Evolutionary conservation across 1,140 invertebrate genomes (phyloP), one percentile per base, ranked within the genome.

Genomic region (Stegodyphus mimosarum): DNA sequence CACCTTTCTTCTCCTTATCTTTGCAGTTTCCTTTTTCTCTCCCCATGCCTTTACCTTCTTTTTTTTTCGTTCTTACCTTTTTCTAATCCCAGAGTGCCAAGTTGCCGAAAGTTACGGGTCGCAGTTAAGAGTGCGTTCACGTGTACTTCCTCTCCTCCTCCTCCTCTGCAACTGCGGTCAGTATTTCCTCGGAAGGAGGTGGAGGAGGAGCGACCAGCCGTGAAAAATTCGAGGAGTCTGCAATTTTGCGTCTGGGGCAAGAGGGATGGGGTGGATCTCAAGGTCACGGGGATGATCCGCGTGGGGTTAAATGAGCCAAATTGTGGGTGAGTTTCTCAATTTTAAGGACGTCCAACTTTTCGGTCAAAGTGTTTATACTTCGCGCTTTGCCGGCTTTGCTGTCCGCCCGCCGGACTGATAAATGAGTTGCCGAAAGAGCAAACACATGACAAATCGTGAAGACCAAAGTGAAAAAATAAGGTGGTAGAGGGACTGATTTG

Each of bases 181-280:
- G 6, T 11, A 18, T 67, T 17, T 17, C 66, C n/a, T 67, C 17
- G 9, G 11, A 67, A 15, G 9, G 9, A 11, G 6, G 11, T n/a
- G 10, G 72, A 53, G 52, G 72, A 6, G 51, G 72, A 63, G 18
- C 48, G 50, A 55, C 60, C 60, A 49, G 66, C 55, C 74, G 50
- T 76, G 74, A 76, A 76, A 76, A 76, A 76, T 76, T 76, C 60
- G 60, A 76, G 66, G 74, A 76, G 60, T 15, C 66, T 18, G 49
- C 33, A 33, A 33, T 33, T 33, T 33, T 33, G 33, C 33, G 33
- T 33, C 33, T 33, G 33, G 33, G 33, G 33, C 33, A 33, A 33
- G 33, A 3, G 33, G 33, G 33, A 33, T 33, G 33, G 33, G 33
- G 33, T 33, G 33, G 33, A 33, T 33, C 33, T 33, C 74, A 76